A percentile compares a stretch with the other conserved stretches of the same genome.
phyloP scores from a whole-genome alignment of 2,888 invertebrate genomes.

The Eristalis pertinax region DNA sequence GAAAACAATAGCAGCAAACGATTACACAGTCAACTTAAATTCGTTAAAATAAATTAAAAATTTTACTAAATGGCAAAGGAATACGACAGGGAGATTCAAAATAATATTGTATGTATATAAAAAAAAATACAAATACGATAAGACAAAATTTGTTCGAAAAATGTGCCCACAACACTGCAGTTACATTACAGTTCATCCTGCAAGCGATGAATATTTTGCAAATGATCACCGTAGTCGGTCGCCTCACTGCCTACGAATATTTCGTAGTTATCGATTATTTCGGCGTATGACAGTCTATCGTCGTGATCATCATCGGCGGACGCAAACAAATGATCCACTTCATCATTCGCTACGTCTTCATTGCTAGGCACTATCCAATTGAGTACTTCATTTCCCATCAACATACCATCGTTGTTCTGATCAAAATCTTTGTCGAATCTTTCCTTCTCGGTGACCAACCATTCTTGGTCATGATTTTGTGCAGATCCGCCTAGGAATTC shows the following conservation, averaged over 20 bases:
- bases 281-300: constrained; percentile 88
- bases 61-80: constrained; percentile 44
- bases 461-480: constrained; percentile 87
- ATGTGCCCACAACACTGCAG: neutral
- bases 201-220: constrained; percentile 91
- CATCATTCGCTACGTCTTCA: constrained; percentile 93
- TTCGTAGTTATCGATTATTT: constrained; percentile 92
- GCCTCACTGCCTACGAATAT: constrained; percentile 96
- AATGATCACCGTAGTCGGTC: constrained; percentile 92
- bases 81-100: constrained; percentile 17
- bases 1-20: constrained; percentile 13
- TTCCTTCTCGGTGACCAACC: constrained; percentile 88
- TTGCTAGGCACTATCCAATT: constrained; percentile 96
- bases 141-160: neutral
- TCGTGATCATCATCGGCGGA: constrained; percentile 93
- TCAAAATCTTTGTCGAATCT: constrained; percentile 94
- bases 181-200: constrained; percentile 88
- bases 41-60: constrained; percentile 30
- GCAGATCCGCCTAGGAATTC: constrained; percentile 81
- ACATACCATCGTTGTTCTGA: constrained; percentile 89
- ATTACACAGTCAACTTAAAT: constrained; percentile 12
- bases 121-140: constrained; percentile 7
- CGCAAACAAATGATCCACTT: constrained; percentile 94
- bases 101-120: no score
- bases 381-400: constrained; percentile 90